Base-by-base conservation (phyloP, 1,140 invertebrate species). In the Campoletis sonorensis region DNA sequence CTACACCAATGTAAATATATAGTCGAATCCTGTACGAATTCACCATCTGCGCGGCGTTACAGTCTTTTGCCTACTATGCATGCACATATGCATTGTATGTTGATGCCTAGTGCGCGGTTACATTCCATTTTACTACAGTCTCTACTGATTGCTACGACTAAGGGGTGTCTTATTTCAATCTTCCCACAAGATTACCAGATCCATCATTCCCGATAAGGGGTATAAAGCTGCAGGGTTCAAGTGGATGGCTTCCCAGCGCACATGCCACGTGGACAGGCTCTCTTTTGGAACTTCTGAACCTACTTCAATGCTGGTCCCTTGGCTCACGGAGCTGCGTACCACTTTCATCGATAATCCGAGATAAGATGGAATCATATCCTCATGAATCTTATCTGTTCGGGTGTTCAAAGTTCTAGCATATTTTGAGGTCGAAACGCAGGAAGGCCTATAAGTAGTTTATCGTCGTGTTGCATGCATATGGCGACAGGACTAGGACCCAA, bases 401-500 rank as follows among this genome's bases (percentile, higher is more conserved):
- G 11, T 13, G 13, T 45, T 10, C 40, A 11, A 33, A 51, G 15
- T 18, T 51, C 18, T n/a, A 54, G n/a, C 51, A 54, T n/a, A n/a
- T n/a, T n/a, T 21, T n/a, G n/a, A 11, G 11, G 11, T 5, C 0
- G 51, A n/a, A 54, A 45, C 0, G 40, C 5, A 1, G 40, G 11
- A 45, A 8, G 11, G 8, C 51, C 51, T n/a, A 18, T 54, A n/a
- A n/a, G n/a, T n/a, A 54, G n/a, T 54, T 54, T 5, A 54, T 18
- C 1, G 61, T 27, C 11, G 61, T 64, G 58, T 76, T 27, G 78
- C 87, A 54, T 54, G 3, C 18, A 37, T 37, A 37, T 4, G 37
- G 37, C 37, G 4, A 37, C 51, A n/a, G 1, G 85, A 89, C 88
- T 86, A 88, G 90, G 88, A 89, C 90, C 90, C 90, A 89, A 87